Evolutionary conservation across 2,113 vertebrate genomes (phyloP).

Genomic region (Saguinus imperator): DNA sequence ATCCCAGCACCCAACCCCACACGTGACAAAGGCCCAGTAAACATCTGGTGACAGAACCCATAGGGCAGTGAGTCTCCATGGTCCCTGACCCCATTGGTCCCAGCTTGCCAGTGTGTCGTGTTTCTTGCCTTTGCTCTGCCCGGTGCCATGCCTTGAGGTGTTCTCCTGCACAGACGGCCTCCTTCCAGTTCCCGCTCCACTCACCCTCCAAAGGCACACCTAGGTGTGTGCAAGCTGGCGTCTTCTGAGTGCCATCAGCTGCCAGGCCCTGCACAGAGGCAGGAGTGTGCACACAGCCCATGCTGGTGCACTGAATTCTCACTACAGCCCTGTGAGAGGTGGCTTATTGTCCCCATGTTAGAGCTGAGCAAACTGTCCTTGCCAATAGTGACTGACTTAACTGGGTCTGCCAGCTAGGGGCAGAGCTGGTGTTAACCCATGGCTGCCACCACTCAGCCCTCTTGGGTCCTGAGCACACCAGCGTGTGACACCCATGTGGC

Average conservation of each 20-base stretch:
- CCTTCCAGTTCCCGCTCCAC: neutral
- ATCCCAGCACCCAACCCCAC: too few relatives aligned
- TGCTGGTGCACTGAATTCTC: neutral
- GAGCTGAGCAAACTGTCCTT: too few relatives aligned
- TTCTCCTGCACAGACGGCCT: neutral
- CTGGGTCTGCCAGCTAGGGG: neutral
- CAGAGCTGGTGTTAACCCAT: neutral
- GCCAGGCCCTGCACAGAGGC: neutral
- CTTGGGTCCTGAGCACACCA: rapidly evolving
- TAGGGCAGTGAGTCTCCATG: neutral
- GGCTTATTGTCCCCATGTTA: neutral
- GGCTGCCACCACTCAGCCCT: too few relatives aligned
- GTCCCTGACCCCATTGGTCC: too few relatives aligned
- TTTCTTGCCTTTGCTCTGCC: neutral
- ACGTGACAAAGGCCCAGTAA: too few relatives aligned
- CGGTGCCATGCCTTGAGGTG: neutral
- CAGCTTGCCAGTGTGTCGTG: neutral
- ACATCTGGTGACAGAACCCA: neutral
- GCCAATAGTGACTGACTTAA: too few relatives aligned
- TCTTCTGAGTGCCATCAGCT: neutral
- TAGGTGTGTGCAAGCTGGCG: neutral
- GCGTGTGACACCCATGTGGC: rapidly evolving
- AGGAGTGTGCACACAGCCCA: rapidly evolving
- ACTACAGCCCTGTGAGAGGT: neutral
- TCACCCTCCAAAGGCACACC: too few relatives aligned